A percentile compares a stretch with the other conserved stretches of the same genome.
Evolutionary conservation across 2,888 invertebrate genomes (phyloP).

Genomic region (Smittia aterrima): DNA sequence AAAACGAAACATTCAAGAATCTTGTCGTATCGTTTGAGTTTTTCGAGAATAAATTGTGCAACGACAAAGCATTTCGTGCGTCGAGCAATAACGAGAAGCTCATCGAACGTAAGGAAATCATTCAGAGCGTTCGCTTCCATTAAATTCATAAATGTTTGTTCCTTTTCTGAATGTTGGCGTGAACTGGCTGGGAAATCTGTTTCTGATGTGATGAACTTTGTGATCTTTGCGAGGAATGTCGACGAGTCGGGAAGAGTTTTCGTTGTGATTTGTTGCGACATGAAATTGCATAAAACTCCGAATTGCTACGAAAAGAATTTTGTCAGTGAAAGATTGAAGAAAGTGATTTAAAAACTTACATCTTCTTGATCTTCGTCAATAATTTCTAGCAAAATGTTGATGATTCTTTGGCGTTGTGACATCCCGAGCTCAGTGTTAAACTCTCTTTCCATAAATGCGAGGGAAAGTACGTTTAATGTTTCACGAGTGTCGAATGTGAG

Average conservation of each 20-base stretch:
- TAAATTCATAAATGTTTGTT: slow-evolving; percentile 71
- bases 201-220: slow-evolving; percentile 58
- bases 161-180: slow-evolving; percentile 64
- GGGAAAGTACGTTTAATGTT: slow-evolving; percentile 78
- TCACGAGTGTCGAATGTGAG: slow-evolving; percentile 81
- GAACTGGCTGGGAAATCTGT: slow-evolving; percentile 42
- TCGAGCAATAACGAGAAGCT: slow-evolving; percentile 62
- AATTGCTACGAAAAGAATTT: slow-evolving; percentile 53
- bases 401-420: slow-evolving; percentile 70
- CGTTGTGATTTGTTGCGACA: slow-evolving; percentile 63
- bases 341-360: slow-evolving; percentile 54
- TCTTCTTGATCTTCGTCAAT: slow-evolving; percentile 65
- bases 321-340: slow-evolving; percentile 16
- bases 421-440: slow-evolving; percentile 71
- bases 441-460: slow-evolving; percentile 80
- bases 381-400: slow-evolving; percentile 74
- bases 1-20: slow-evolving; percentile 68
- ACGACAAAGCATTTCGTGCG: slow-evolving; percentile 69
- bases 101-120: slow-evolving; percentile 59
- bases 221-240: slow-evolving; percentile 60
- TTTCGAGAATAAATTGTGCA: slow-evolving; percentile 67
- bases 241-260: slow-evolving; percentile 51
- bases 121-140: slow-evolving; percentile 61
- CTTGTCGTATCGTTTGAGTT: slow-evolving; percentile 60
- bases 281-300: slow-evolving; percentile 64